These are phyloP conservation scores for Ceratotherium simum DNA, from an alignment of 2,113 vertebrate species.

Conservation along the genomic window DNA sequence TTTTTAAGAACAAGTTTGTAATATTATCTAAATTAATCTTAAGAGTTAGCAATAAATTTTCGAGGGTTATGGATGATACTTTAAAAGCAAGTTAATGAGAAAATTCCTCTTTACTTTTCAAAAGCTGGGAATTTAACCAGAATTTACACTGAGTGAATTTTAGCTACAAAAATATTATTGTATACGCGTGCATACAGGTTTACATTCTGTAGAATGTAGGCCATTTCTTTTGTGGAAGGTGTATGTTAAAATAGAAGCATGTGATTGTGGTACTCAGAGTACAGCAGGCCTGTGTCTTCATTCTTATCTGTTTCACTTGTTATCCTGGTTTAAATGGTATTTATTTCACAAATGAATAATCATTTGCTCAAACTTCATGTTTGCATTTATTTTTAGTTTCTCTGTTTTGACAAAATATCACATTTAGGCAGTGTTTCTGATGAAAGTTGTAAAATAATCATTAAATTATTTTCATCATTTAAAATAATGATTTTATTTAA, in stretches of 20 bases:
- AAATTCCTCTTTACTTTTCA: neutral
- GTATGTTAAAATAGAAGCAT: neutral
- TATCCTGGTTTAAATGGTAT: neutral
- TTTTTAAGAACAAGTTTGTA: neutral
- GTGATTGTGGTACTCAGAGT: neutral
- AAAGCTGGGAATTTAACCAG: neutral
- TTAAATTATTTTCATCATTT: neutral
- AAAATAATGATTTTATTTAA: too few species aligned
- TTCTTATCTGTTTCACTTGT: neutral
- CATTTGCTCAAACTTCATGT: neutral
- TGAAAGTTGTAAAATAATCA: conserved; percentile 35
- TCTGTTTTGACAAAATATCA: neutral
- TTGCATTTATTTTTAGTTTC: conserved; percentile 24
- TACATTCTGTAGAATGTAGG: fast-evolving
- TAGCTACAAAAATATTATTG: neutral
- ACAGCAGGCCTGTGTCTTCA: neutral
- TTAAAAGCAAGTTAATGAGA: conserved; percentile 10
- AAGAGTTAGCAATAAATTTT: neutral
- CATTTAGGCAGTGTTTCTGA: conserved; percentile 45
- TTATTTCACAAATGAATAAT: neutral
- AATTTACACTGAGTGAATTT: neutral
- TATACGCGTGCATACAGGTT: neutral
- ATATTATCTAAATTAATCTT: neutral
- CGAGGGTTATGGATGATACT: neutral
- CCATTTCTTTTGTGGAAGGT: neutral